Conservation (phyloP, 2,797 vertebrate genomes). For the Pteropus rufus region DNA sequence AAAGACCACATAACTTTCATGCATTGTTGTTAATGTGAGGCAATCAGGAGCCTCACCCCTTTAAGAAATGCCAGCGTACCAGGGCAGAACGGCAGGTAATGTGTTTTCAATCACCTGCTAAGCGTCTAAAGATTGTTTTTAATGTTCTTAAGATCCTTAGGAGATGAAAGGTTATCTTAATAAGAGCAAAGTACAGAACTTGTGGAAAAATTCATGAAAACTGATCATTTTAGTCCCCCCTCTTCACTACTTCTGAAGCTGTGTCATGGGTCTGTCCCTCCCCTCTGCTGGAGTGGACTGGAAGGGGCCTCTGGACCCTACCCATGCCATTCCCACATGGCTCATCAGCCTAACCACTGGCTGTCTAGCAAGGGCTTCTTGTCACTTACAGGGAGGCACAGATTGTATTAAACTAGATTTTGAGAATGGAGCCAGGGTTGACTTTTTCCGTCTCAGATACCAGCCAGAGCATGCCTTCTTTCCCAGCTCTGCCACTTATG, state of each 20-base stretch:
- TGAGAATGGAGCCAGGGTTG: background rate
- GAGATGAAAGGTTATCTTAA: background rate
- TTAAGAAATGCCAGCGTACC: background rate
- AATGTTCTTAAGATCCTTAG: background rate
- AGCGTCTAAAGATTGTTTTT: background rate
- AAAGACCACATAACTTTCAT: background rate
- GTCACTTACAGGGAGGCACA: background rate
- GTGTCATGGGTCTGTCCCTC: background rate
- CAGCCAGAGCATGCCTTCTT: background rate
- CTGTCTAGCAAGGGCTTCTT: background rate
- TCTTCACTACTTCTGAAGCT: background rate
- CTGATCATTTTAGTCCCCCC: background rate
- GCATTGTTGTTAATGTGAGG: fast-evolving
- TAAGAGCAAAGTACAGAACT: background rate
- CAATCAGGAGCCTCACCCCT: background rate
- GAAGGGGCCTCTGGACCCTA: background rate
- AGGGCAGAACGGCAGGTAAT: background rate
- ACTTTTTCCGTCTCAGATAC: too few relatives aligned
- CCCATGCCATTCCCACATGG: fast-evolving
- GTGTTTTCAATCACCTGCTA: background rate
- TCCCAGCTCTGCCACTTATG: background rate
- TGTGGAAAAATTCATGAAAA: background rate
- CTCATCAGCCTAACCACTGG: background rate
- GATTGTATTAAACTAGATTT: background rate
- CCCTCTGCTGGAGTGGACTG: background rate